Conservation (phyloP, 2,113 vertebrate species). For the Cyanoderma ruficeps region DNA sequence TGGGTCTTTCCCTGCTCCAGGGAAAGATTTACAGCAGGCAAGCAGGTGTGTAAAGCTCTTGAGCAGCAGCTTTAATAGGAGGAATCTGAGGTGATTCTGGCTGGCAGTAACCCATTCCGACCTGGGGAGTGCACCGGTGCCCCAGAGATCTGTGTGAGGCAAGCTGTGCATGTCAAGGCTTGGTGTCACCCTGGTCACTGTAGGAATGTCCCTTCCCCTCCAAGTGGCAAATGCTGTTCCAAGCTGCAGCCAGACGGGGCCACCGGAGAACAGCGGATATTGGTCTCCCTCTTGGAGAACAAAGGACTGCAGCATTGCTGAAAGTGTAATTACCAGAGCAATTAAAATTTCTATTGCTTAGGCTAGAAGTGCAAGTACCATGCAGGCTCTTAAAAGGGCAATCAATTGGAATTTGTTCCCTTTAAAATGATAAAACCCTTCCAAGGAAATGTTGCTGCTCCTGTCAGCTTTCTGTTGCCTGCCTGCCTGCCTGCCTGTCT, state of each 20-base stretch:
- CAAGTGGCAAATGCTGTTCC: constrained; percentile 56
- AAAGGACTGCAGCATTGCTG: constrained; percentile 37
- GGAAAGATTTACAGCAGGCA: rapidly evolving
- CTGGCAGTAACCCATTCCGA: background rate
- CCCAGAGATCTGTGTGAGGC: background rate
- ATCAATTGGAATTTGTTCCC: constrained; percentile 46
- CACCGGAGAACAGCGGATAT: constrained; percentile 35
- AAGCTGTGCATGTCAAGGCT: background rate
- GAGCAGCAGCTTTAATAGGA: background rate
- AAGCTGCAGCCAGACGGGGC: constrained; percentile 61
- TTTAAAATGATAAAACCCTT: background rate
- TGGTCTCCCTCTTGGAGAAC: constrained; percentile 15
- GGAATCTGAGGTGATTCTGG: background rate
- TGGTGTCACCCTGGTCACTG: background rate
- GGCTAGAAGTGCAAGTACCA: constrained; percentile 29
- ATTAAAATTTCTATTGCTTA: constrained; percentile 57
- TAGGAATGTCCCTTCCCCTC: background rate
- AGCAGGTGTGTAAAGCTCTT: background rate
- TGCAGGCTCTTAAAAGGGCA: constrained; percentile 28
- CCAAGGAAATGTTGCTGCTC: background rate
- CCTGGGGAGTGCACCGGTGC: rapidly evolving
- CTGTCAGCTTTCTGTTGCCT: background rate
- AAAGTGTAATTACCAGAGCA: constrained; percentile 56
- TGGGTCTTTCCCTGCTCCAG: rapidly evolving
- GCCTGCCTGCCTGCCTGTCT: background rate